Evolutionary conservation across 2,113 vertebrate genomes (phyloP), one percentile per base, ranked within the genome.

Genomic region (Dinomys branickii): DNA sequence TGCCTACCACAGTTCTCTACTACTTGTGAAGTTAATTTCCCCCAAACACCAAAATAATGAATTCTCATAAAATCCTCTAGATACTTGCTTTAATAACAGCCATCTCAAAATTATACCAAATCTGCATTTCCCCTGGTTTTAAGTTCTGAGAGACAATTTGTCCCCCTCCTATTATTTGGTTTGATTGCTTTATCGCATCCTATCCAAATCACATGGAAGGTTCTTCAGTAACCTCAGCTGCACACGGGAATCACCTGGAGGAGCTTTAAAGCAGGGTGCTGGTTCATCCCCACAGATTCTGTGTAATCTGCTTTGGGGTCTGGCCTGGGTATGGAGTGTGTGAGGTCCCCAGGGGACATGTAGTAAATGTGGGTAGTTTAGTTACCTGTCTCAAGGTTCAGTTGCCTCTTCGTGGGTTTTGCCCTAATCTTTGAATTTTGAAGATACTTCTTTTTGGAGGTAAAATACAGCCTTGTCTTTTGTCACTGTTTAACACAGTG

Each of bases 401-500:
- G 44, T 71, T 89, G 38, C 41, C 75, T 84, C n/a, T 61, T 65
- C 50, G n/a, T 56, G 47, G 22, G 13, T 85, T 85, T 63, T 67
- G 33, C 19, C 33, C 50, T 84, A 20, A 54, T 58, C 38, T 81
- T 16, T 85, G 47, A 81, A 50, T 89, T 94, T 54, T 7, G 3
- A 73, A 73, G 91, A 84, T 54, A 50, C 59, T 90, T 96, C 58
- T 84, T 61, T 58, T 26, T 44, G 35, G 83, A 85, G 56, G 33
- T 17, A 58, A 47, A 83, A 69, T 11, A 91, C 5, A 80, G 71
- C 17, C n/a, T 88, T 73, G 22, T 17, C 92, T 85, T 75, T 56
- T 35, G 56, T 80, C 47, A 14, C n/a, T 56, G 35, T 58, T 69
- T 69, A 65, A 65, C 69, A 73, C 16, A 41, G 88, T 47, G 28